Evolutionary conservation across 2,888 invertebrate species (phyloP).

Genomic region (Penaeus monodon): DNA sequence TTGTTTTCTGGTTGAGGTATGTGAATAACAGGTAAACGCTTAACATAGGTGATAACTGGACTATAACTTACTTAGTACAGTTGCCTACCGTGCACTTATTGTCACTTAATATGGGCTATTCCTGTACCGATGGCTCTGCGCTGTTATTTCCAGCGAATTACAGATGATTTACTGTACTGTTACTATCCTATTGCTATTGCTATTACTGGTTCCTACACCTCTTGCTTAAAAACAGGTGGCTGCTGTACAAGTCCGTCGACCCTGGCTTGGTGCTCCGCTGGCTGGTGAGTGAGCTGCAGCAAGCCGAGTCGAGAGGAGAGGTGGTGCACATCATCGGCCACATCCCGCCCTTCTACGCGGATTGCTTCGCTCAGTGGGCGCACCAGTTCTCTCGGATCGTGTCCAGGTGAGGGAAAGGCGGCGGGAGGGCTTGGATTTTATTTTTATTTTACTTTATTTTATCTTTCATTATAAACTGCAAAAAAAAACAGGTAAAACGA

Average conservation of each 20-base stretch:
- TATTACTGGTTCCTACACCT: no score
- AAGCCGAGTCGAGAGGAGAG: conserved; percentile 52
- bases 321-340: conserved; percentile 64
- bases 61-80: no score
- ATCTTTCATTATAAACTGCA: no score
- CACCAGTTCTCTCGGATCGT: conserved; percentile 63
- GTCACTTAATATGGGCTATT: no score
- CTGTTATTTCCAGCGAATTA: background rate
- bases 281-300: conserved; percentile 60
- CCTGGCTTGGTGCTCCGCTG: conserved; percentile 62
- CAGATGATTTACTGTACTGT: no score
- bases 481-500: no score
- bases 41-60: no score
- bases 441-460: background rate
- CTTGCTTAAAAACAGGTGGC: conserved; percentile 49
- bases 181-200: no score
- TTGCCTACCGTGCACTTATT: no score
- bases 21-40: no score
- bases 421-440: background rate
- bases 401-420: conserved; percentile 32
- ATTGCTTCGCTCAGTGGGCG: conserved; percentile 63
- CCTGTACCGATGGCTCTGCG: background rate
- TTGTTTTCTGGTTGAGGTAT: no score
- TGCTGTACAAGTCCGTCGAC: conserved; percentile 60
- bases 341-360: conserved; percentile 59